Evolutionary conservation across 2,797 vertebrate species (phyloP), one percentile per base, ranked within the genome.

Genomic region (Crenichthys baileyi): DNA sequence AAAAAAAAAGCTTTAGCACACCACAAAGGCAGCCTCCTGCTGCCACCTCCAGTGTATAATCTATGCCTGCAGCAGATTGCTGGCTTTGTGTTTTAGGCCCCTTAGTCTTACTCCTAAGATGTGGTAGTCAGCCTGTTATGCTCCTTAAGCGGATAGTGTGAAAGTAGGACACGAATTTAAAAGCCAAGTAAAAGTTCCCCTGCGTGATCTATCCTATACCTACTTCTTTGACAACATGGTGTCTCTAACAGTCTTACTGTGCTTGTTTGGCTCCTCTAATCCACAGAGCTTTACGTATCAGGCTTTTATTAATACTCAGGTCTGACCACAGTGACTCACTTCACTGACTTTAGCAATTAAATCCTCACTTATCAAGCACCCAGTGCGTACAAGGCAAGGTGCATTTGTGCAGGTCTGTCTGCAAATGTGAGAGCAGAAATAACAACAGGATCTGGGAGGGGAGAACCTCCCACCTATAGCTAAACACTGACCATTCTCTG

Each of bases 271-370:
- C 82, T 83, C 85, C 78, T 7, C 44, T 91, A 87, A 92, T 90
- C 88, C 76, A 85, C 78, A 44, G 71, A 83, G 73, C 70, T 78
- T 61, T 77, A 79, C 20, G 2, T 29, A 72, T 79, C 31, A 75
- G 70, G 75, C 67, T 80, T 31, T 39, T 81, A 78, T 81, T 88
- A 92, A 91, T 75, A 80, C 85, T 72, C 60, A 81, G 68, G 84
- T 89, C 78, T 83, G 72, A 29, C 78, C 68, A 63, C 77, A 65
- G 50, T 63, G 83, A 88, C 77, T 90, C 76, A 91, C 85, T 88
- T 89, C 68, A 79, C 79, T 79, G 84, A 85, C 78, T 89, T 72
- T 81, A 83, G 70, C 87, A 91, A 93, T 94, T 91, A 90, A 91
- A 92, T 91, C 85, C 75, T 91, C 85, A 91, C 91, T 91, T 91